phyloP scores from a whole-genome alignment of 1,140 invertebrate species.

The Heliconius nattereri region DNA sequence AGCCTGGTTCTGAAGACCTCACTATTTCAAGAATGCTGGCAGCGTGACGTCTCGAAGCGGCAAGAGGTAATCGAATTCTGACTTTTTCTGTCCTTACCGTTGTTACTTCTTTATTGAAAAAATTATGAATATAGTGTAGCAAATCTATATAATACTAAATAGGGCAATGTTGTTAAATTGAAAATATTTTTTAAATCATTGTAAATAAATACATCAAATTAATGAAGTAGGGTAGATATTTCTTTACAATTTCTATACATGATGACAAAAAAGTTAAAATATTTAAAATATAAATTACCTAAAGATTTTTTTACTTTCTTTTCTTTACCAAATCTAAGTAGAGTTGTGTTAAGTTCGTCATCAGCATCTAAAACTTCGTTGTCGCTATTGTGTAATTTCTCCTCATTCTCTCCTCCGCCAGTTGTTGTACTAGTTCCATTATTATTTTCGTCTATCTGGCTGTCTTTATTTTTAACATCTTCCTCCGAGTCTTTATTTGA shows the following conservation, averaged over 20 bases:
- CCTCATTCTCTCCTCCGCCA: neutral
- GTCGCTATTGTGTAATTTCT: neutral
- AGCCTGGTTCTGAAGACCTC: conserved; percentile 56
- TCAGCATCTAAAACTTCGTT: neutral
- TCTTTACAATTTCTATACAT: no score
- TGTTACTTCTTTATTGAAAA: neutral
- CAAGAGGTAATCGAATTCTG: conserved; percentile 6
- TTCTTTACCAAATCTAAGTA: neutral
- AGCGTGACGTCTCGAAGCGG: conserved; percentile 51
- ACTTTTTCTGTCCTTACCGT: conserved; percentile 1
- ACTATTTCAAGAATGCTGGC: conserved; percentile 47
- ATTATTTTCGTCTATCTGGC: neutral
- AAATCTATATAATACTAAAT: no score
- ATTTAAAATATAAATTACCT: neutral
- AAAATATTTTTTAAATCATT: no score
- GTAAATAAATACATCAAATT: neutral
- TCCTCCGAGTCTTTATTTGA: conserved; percentile 34
- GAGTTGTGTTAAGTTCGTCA: neutral
- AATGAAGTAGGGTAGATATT: neutral
- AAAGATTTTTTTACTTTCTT: neutral
- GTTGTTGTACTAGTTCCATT: neutral
- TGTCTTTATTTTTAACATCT: neutral
- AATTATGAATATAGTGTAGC: neutral
- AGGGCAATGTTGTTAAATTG: no score
- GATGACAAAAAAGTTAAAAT: no score